These are phyloP conservation scores for Rotaria magnacalcarata DNA, from an alignment of 2,888 invertebrate genomes.

Conservation along the genomic window DNA sequence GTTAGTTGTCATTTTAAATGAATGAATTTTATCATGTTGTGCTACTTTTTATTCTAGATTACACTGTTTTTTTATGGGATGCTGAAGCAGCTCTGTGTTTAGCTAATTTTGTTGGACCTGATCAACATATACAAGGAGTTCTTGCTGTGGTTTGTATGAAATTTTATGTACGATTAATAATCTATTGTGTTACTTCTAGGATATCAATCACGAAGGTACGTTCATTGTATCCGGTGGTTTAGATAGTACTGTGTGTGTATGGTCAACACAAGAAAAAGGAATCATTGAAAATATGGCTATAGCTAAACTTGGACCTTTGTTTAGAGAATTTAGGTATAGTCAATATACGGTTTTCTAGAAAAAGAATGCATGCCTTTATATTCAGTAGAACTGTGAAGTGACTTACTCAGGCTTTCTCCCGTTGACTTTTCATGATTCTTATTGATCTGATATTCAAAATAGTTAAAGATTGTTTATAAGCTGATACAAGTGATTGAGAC, in stretches of 20 bases:
- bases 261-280: not conserved
- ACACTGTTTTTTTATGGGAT: not conserved
- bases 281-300: not conserved
- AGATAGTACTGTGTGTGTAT: not conserved
- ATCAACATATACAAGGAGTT: not conserved
- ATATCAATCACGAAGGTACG: slow-evolving; percentile 1
- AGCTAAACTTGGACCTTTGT: not conserved
- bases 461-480: too few species aligned
- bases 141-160: not conserved
- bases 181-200: not conserved
- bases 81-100: not conserved
- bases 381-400: too few species aligned
- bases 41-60: not conserved
- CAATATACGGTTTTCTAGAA: too few species aligned
- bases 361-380: too few species aligned
- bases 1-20: not conserved
- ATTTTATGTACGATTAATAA: not conserved
- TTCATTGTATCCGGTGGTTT: not conserved
- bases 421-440: too few species aligned
- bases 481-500: too few species aligned
- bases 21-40: too few species aligned
- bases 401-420: too few species aligned
- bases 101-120: not conserved
- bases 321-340: not conserved
- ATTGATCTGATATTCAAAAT: too few species aligned